Evolutionary conservation across 2,113 vertebrate genomes (phyloP), one percentile per base, ranked within the genome.

Genomic region (Cichladusa arquata): DNA sequence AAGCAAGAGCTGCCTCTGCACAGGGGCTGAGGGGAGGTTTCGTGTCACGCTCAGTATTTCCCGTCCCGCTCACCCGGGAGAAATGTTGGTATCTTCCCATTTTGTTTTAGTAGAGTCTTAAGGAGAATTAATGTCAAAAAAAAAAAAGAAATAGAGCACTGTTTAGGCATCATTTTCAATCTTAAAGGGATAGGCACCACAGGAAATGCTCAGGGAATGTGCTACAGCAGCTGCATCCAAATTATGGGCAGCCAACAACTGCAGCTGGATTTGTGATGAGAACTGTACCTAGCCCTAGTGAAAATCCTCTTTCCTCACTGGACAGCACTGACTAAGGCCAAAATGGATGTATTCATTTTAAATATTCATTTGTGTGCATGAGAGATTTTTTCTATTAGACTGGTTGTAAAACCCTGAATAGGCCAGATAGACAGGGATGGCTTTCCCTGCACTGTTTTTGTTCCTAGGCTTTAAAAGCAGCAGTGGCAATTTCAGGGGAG

Each of bases 151-250:
- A 93, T 16, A 92, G 82, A 93, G 51, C 65, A 58, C 48, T 79
- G 24, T 76, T 93, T 71, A 76, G 66, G 69, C 89, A 57, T 79
- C 14, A 0, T 88, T 93, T 93, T 90, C 79, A 74, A 51, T 3
- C 20, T 97, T 97, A 96, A 97, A 96, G 94, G 85, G 44, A 33
- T 85, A 94, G 79, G 51, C 71, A 64, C 64, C 45, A 6, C 56
- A 33, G 87, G 66, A 60, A 91, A 81, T 31, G 5, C n/a, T 80
- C 45, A 22, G 64, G 79, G 76, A 81, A 28, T 44, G 34, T 26
- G 58, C 74, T 80, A 11, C 54, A 40, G 53, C 9, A 31, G 19
- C 26, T 70, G 81, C 87, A 58, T 87, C 86, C 67, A 28, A 22
- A 83, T 93, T 48, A 22, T 7, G 19, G 33, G 36, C 34, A 65